Base-by-base conservation (phyloP, 2,888 invertebrate species). In the Ligdia adustata region DNA sequence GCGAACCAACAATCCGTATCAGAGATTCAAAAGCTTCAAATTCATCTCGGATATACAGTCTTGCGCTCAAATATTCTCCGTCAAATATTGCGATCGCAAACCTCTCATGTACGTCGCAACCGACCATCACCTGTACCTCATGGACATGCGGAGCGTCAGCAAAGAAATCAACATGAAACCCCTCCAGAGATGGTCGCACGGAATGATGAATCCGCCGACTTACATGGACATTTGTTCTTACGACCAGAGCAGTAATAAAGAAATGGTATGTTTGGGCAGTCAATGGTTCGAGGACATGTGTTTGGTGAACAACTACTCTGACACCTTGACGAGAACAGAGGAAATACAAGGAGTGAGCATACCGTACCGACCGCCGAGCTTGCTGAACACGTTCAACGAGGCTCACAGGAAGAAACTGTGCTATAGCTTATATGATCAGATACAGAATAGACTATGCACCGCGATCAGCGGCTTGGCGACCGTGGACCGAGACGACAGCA, bases 111-210 rank as follows among this genome's bases (percentile, higher is more conserved):
- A 87, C 52, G 62, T 83, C 5, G 81, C 75, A 0, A 81, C 85
- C 0, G 75, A 80, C 15, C 91, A 91, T 42, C 80, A 85, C 53
- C 37, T 87, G 0, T 82, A 87, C 31, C 51, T 84, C 9, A 68
- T 83, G 66, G 91, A 90, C 54, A 54, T 85, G 49, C 64, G 90
- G 6, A 78, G 69, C 49, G 57, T 57, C 22, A 64, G 64, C 24
- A 64, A 31, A n/a, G 64, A 64, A 3, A 64, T 59, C 2, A 72
- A 74, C 29, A 60, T 78, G 0, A 75, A 70, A 53, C 66, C 86
- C 0, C 65, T 88, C 2, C 91, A 90, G 55, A 80, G 92, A 48
- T 93, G 92, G 92, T 91, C 88, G 0, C 92, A 92, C 55, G 90
- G 91, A 3, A 90, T 92, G 70, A 82, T 89, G 55, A 84, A 83